phyloP scores from a whole-genome alignment of 2,888 invertebrate species.

The Trilocha varians region DNA sequence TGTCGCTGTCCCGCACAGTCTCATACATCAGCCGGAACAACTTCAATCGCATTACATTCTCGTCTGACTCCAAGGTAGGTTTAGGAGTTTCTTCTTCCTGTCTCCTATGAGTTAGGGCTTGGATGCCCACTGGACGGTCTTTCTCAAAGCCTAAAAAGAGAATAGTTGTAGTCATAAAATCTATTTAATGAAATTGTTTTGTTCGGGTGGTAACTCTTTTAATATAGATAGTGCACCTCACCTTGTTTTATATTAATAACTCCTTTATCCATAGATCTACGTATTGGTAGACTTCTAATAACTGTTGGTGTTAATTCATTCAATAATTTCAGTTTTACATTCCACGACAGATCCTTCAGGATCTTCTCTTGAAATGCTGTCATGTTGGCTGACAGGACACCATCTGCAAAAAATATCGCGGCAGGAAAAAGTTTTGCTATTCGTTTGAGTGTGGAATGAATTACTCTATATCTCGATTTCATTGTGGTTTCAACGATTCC shows the following conservation, averaged over 20 bases:
- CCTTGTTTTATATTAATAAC: neutral
- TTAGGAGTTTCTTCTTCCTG: neutral
- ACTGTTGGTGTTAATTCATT: neutral
- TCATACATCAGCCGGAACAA: constrained; percentile 54
- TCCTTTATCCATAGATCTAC: neutral
- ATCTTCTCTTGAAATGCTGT: constrained; percentile 1
- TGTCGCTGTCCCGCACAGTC: constrained; percentile 42
- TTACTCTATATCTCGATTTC: no score
- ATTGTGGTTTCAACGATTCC: no score
- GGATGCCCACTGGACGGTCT: neutral
- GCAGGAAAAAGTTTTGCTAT: no score
- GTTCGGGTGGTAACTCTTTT: neutral
- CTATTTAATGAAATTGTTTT: neutral
- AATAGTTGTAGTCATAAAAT: neutral
- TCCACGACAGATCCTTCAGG: constrained; percentile 5
- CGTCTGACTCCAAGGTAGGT: constrained; percentile 19
- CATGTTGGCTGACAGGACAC: neutral
- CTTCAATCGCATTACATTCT: constrained; percentile 43
- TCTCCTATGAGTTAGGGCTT: neutral
- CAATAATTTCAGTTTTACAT: constrained; percentile 3
- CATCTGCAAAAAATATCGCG: no score
- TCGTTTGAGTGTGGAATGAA: no score
- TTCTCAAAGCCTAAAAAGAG: neutral
- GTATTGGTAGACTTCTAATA: neutral
- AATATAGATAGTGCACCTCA: neutral